phyloP scores from a whole-genome alignment of 2,888 invertebrate genomes.

The Ophion ellenae region DNA sequence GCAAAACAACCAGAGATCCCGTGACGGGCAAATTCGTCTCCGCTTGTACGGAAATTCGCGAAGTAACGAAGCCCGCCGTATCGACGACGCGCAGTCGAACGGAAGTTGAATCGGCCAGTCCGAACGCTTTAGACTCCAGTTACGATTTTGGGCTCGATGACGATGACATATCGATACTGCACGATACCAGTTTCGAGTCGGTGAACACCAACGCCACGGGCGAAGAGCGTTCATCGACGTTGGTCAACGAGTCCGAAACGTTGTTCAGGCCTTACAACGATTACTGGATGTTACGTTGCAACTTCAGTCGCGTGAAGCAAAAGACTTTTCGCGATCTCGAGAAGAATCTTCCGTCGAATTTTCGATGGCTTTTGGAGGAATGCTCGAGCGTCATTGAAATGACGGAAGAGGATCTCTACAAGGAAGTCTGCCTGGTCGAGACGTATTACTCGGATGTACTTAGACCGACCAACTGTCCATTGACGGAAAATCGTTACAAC shows the following conservation, averaged over 20 bases:
- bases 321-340: constrained; percentile 77
- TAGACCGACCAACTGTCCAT: constrained; percentile 41
- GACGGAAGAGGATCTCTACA: constrained; percentile 79
- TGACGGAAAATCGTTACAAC: constrained; percentile 29
- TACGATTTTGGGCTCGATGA: constrained; percentile 39
- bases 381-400: constrained; percentile 80
- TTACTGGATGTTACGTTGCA: constrained; percentile 82
- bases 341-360: constrained; percentile 78
- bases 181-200: constrained; percentile 43
- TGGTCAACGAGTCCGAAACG: constrained; percentile 43
- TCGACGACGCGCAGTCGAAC: constrained; percentile 2
- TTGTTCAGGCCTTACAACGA: constrained; percentile 77
- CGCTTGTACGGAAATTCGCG: neutral
- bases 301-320: constrained; percentile 73
- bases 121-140: constrained; percentile 22
- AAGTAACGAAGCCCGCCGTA: neutral
- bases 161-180: constrained; percentile 64
- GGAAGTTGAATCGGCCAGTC: neutral
- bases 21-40: constrained; percentile 55
- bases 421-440: constrained; percentile 80
- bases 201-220: neutral
- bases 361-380: constrained; percentile 82
- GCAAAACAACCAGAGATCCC: constrained; percentile 20
- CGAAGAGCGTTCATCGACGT: constrained; percentile 14
- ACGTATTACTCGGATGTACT: constrained; percentile 74